phyloP scores from a whole-genome alignment of 2,113 vertebrate species.

The Corydoras maculifer region DNA sequence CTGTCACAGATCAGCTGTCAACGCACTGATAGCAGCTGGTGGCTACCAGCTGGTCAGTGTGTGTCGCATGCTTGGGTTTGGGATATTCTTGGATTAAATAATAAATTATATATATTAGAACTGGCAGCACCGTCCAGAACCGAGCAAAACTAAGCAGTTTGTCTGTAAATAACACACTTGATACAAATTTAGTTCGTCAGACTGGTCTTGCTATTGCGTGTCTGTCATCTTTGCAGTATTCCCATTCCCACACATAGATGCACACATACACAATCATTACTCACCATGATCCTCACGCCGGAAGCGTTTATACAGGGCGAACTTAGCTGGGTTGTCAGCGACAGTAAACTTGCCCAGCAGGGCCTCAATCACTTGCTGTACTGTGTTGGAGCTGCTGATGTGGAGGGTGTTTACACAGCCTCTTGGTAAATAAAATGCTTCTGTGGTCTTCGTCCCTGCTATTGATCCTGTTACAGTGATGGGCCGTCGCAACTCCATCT shows the following conservation, averaged over 20 bases:
- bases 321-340: slow-evolving; percentile 91
- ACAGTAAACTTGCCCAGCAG: slow-evolving; percentile 87
- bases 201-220: slow-evolving; percentile 10
- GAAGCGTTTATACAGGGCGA: slow-evolving; percentile 90
- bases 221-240: slow-evolving; percentile 9
- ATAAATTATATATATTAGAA: not conserved
- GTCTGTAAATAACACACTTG: slow-evolving; percentile 16
- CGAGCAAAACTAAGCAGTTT: not conserved
- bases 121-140: slow-evolving; percentile 4
- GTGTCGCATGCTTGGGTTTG: not conserved
- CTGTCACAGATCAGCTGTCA: not conserved
- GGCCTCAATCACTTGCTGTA: slow-evolving; percentile 85
- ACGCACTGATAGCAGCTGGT: not conserved
- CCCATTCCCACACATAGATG: not conserved
- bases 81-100: not conserved
- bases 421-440: slow-evolving; percentile 76
- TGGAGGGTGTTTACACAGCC: slow-evolving; percentile 83
- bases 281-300: slow-evolving; percentile 89
- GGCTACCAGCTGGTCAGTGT: not conserved
- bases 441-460: slow-evolving; percentile 51
- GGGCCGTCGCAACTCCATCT: slow-evolving; percentile 83
- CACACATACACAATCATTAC: slow-evolving; percentile 7
- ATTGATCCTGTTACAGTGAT: slow-evolving; percentile 69
- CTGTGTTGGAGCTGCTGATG: slow-evolving; percentile 90
- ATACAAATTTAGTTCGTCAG: not conserved